phyloP scores from a whole-genome alignment of 2,113 vertebrate genomes.

The Nannospalax galili region DNA sequence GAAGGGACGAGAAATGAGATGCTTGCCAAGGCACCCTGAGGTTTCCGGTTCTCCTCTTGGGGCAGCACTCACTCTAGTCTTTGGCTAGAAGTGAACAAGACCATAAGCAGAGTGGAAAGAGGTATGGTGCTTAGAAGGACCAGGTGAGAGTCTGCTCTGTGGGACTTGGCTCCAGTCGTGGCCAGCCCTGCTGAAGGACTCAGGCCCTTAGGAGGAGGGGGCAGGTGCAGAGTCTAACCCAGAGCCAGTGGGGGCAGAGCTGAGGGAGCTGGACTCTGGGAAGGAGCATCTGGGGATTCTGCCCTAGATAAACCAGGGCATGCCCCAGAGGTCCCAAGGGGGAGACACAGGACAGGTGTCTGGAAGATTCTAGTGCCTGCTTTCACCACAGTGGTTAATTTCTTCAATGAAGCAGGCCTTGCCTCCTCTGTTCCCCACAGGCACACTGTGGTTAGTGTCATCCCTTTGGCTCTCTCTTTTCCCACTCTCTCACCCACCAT shows the following conservation, averaged over 20 bases:
- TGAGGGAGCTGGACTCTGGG: background rate
- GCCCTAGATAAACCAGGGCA: background rate
- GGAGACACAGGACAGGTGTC: background rate
- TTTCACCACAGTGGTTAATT: background rate
- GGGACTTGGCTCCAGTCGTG: background rate
- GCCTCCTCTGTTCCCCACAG: fast-evolving
- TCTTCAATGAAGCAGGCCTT: background rate
- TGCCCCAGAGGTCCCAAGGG: background rate
- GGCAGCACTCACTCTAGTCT: background rate
- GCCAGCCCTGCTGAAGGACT: background rate
- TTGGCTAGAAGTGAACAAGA: background rate
- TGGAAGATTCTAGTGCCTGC: background rate
- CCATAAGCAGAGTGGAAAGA: background rate
- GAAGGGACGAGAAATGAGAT: background rate
- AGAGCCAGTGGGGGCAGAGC: background rate
- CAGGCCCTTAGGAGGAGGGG: background rate
- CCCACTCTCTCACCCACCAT: background rate
- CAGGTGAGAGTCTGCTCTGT: background rate
- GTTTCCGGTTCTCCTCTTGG: background rate
- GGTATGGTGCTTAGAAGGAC: background rate
- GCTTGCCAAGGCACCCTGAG: background rate
- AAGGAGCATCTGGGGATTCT: background rate
- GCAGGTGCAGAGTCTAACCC: background rate
- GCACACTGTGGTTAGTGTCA: background rate
- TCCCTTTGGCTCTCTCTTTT: background rate